Evolutionary conservation across 1,140 invertebrate species (phyloP).

Genomic region (Odontomachus brunneus): DNA sequence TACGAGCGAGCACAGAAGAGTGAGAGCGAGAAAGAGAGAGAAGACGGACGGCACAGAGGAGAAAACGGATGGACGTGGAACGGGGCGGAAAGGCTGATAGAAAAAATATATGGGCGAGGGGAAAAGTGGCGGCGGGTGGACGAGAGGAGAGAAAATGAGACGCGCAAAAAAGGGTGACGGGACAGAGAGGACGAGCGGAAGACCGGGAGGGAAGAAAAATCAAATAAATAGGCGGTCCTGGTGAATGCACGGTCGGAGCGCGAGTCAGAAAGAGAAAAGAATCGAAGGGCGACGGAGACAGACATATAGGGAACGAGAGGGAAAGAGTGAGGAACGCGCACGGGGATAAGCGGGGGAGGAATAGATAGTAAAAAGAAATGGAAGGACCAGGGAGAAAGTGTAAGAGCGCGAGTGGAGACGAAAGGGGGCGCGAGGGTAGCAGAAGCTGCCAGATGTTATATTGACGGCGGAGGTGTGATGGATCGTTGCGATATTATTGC

Average conservation of each 20-base stretch:
- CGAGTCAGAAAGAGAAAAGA: conserved; percentile 10
- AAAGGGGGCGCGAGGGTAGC: conserved; percentile 21
- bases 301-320: background rate
- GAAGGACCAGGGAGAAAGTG: conserved; percentile 33
- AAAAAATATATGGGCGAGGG: conserved; percentile 50
- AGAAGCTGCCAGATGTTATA: conserved; percentile 75
- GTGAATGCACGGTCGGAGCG: conserved; percentile 36
- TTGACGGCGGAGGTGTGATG: conserved; percentile 76
- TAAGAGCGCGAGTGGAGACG: conserved; percentile 7
- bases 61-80: conserved; percentile 44
- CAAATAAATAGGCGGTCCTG: conserved; percentile 52
- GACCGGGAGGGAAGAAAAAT: conserved; percentile 55
- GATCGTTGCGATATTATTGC: conserved; percentile 78
- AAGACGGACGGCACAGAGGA: background rate
- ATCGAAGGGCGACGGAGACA: background rate
- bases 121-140: background rate
- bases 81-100: conserved; percentile 43
- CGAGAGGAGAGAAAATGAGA: conserved; percentile 54
- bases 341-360: background rate
- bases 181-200: conserved; percentile 18
- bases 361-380: conserved; percentile 53
- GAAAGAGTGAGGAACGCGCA: conserved; percentile 6
- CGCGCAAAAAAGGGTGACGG: conserved; percentile 45
- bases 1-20: conserved; percentile 3
- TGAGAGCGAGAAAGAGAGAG: background rate